Evolutionary conservation across 2,113 vertebrate genomes (phyloP).

Genomic region (Xiphorhynchus elegans): DNA sequence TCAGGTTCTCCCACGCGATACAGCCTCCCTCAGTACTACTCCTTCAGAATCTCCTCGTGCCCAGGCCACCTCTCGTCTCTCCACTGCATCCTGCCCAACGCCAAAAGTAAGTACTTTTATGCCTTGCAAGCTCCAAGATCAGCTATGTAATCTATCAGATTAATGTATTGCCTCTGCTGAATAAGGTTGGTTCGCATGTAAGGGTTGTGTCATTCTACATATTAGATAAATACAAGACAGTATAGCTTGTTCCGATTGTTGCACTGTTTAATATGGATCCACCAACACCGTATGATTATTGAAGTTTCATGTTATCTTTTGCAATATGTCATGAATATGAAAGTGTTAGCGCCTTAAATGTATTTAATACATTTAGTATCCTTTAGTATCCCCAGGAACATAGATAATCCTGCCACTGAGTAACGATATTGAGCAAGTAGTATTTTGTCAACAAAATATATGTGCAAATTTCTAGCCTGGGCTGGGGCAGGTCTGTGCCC

Average conservation of each 20-base stretch:
- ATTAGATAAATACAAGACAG: not conserved
- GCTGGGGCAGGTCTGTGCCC: slow-evolving; percentile 66
- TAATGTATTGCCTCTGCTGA: slow-evolving; percentile 36
- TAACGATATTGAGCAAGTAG: slow-evolving; percentile 25
- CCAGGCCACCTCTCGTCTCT: slow-evolving; percentile 98
- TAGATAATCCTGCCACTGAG: slow-evolving; percentile 55
- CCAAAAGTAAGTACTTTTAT: slow-evolving; percentile 90
- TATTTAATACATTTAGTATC: slow-evolving; percentile 46
- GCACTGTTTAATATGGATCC: slow-evolving; percentile 13
- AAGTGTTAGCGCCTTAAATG: slow-evolving; percentile 4
- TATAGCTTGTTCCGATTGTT: slow-evolving; percentile 20
- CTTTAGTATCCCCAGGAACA: slow-evolving; percentile 18
- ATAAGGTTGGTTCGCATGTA: slow-evolving; percentile 67
- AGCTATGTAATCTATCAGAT: not conserved
- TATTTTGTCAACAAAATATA: not conserved
- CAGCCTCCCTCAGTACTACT: slow-evolving; percentile 97
- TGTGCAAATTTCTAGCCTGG: slow-evolving; percentile 48
- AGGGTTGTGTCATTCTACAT: not conserved
- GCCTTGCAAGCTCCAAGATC: slow-evolving; percentile 23
- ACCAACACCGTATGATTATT: not conserved
- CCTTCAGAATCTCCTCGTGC: slow-evolving; percentile 97
- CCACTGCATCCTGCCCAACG: slow-evolving; percentile 97
- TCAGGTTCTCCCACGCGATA: slow-evolving; percentile 98
- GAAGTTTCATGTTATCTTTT: slow-evolving; percentile 24
- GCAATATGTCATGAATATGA: not conserved